Percentiles rank a stretch among this genome's conserved stretches.
These are phyloP conservation scores for Plecturocebus donacophilus DNA, from an alignment of 2,113 vertebrate species.

Conservation along the genomic window DNA sequence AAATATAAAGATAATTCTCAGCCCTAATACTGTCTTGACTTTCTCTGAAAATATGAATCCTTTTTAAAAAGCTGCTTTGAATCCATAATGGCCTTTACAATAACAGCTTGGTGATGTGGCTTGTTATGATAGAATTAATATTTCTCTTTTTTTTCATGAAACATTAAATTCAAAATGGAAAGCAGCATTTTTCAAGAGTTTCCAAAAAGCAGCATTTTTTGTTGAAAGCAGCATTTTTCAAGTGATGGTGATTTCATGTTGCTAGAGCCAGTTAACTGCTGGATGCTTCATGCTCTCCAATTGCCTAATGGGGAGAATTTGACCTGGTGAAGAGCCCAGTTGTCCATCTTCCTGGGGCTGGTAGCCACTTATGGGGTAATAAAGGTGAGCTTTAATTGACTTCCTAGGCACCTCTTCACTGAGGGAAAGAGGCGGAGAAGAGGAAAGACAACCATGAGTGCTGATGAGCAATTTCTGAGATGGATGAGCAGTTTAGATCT, in stretches of 20 bases:
- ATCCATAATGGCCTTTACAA: neutral
- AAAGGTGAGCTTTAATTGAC: constrained; percentile 55
- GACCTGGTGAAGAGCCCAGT: constrained; percentile 57
- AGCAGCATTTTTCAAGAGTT: constrained; percentile 41
- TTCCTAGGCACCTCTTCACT: constrained; percentile 53
- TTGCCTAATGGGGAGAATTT: constrained; percentile 43
- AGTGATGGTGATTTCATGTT: constrained; percentile 46
- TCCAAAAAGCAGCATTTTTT: too few species aligned
- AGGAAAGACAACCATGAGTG: neutral
- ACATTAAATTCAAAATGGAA: neutral
- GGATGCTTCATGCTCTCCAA: constrained; percentile 20
- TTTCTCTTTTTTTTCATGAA: constrained; percentile 23
- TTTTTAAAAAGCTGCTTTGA: neutral
- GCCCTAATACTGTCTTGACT: neutral
- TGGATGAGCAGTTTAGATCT: neutral
- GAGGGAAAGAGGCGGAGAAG: neutral
- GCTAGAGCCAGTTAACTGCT: constrained; percentile 50
- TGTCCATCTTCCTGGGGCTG: constrained; percentile 65
- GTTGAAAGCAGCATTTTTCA: constrained; percentile 44
- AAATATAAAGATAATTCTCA: neutral
- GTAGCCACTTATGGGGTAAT: constrained; percentile 28
- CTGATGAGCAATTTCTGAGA: constrained; percentile 17
- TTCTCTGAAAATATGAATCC: neutral
- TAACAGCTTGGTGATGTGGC: neutral
- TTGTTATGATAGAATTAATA: neutral